Evolutionary conservation across 37 sponge, comb jelly and placozoan species (phyloP), one percentile per base, ranked within the genome.

Genomic region (Halichondria panicea): DNA sequence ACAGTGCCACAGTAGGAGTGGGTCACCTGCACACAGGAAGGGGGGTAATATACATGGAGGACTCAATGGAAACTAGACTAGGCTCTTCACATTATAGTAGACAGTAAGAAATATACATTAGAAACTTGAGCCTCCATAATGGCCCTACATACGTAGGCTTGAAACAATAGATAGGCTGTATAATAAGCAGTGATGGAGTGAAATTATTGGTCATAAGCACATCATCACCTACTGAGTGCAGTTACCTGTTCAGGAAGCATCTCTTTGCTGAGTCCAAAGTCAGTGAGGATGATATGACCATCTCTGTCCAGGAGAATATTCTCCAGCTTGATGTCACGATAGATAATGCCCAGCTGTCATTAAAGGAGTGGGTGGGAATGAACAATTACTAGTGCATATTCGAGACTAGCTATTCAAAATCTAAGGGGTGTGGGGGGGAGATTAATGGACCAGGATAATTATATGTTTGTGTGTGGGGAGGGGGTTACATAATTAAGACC

Each of bases 1-100:
- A 97, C 91, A 13, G 98, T 97, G 21, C 98, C 98, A 85, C 98
- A 97, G 70, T 89, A 97, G 2, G 95, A 94, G 72, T 91, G 91
- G 13, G 98, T 94, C 79, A 89, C 84, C 79, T 83, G 62, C 25
- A 66, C 37, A 55, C 11, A 52, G 31, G 12, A 32, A 30, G 27
- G 19, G 35, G 32, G 62, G 19, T 33, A 35, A 30, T 64, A 77
- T 55, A 78, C 54, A 45, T 19, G n/a, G 18, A 71, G 52, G n/a
- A 52, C 72, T 42, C 70, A 48, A 11, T n/a, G n/a, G n/a, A n/a
- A n/a, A n/a, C n/a, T n/a, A n/a, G n/a, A n/a, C n/a, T n/a, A n/a
- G n/a, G n/a, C n/a, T n/a, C n/a, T n/a, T n/a, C n/a, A n/a, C n/a
- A n/a, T n/a, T n/a, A n/a, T n/a, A n/a, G n/a, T n/a, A n/a, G n/a